Percentiles rank a stretch among this genome's conserved stretches.
Conservation (phyloP, 2,888 invertebrate species). For the Macrosiphum euphorbiae region DNA sequence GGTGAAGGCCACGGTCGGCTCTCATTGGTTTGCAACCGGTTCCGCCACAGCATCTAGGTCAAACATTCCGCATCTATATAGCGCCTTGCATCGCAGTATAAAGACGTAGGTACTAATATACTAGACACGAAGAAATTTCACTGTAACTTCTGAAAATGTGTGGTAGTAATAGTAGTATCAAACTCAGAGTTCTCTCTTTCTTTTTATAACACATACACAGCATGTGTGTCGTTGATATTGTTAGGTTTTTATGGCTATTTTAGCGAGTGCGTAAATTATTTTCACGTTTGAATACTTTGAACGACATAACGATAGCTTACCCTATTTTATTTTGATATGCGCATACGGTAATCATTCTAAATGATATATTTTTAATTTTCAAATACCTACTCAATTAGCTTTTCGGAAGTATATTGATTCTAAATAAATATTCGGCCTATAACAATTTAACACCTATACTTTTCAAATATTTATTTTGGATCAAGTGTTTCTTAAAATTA, state of each 20-base stretch:
- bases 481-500: not conserved
- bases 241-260: not conserved
- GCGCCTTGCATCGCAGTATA: constrained; percentile 23
- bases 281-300: constrained; percentile 17
- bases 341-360: not conserved
- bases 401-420: not conserved
- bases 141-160: constrained; percentile 48
- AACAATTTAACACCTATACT: not conserved
- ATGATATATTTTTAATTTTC: not conserved
- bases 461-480: not conserved
- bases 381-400: not conserved
- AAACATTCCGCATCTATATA: constrained; percentile 58
- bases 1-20: constrained; percentile 64
- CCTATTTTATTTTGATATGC: not conserved
- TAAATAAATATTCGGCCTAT: not conserved
- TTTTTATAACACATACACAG: constrained; percentile 35
- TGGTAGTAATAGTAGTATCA: not conserved
- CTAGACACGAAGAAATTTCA: constrained; percentile 46
- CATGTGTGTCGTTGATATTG: constrained; percentile 12
- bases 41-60: constrained; percentile 63
- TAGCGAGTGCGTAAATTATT: not conserved
- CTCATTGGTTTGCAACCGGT: constrained; percentile 65
- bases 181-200: constrained; percentile 40
- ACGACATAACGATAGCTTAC: not conserved
- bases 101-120: constrained; percentile 5